A percentile compares a stretch with the other conserved stretches of the same genome.
These are phyloP conservation scores for Limnephilus auricula DNA, from an alignment of 2,888 invertebrate species.

Conservation along the genomic window DNA sequence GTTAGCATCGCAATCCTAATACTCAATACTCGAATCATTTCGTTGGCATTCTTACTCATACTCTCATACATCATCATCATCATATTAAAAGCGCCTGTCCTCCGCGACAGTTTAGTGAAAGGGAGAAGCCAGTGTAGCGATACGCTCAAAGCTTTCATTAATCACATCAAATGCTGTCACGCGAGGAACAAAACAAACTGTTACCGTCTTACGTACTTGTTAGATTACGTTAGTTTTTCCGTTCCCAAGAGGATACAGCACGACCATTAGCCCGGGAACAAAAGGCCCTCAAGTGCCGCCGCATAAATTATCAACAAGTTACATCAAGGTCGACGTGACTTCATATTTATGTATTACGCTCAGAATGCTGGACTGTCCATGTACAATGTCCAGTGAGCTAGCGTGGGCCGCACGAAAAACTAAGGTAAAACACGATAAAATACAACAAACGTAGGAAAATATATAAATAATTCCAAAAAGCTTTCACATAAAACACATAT, in stretches of 20 bases:
- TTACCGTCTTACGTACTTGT: slow-evolving; percentile 12
- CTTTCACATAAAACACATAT: neutral
- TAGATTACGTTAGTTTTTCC: slow-evolving; percentile 16
- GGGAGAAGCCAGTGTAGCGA: neutral
- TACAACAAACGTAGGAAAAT: neutral
- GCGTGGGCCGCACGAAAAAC: too few relatives aligned
- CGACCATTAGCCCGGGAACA: slow-evolving; percentile 24
- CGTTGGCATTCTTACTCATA: too few relatives aligned
- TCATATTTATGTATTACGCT: neutral
- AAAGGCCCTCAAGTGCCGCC: slow-evolving; percentile 11
- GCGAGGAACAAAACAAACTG: slow-evolving; percentile 22
- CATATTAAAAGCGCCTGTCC: neutral
- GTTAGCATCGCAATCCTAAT: slow-evolving; percentile 4
- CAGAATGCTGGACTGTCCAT: too few relatives aligned
- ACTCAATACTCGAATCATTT: neutral
- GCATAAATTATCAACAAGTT: slow-evolving; percentile 37
- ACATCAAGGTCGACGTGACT: slow-evolving; percentile 9
- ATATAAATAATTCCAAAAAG: neutral
- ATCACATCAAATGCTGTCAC: slow-evolving; percentile 11
- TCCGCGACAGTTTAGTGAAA: neutral
- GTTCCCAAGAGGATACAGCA: slow-evolving; percentile 14
- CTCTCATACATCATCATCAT: too few relatives aligned
- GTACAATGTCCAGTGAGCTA: too few relatives aligned
- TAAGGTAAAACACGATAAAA: neutral
- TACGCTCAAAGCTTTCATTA: slow-evolving; percentile 35